These are phyloP conservation scores for Diadema setosum DNA, from an alignment of 35 echinoderm and acorn worm genomes.

Conservation along the genomic window DNA sequence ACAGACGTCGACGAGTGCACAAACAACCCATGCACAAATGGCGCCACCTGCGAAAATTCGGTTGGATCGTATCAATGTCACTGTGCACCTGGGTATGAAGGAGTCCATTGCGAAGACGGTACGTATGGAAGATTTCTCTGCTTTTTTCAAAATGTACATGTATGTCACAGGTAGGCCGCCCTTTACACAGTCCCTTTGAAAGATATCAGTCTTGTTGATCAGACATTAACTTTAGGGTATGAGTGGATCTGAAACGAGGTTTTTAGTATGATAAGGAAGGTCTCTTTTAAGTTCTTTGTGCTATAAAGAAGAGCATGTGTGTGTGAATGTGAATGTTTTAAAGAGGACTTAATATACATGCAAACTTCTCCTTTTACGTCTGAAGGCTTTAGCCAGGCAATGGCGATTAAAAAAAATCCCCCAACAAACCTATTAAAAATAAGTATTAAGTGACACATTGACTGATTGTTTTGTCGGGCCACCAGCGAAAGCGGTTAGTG, in stretches of 20 bases:
- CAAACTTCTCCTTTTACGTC: too few species aligned
- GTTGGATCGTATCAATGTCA: constrained; percentile 40
- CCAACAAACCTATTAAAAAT: too few species aligned
- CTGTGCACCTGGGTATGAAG: constrained; percentile 38
- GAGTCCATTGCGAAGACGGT: constrained; percentile 30
- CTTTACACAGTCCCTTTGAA: constrained; percentile 3
- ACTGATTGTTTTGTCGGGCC: too few species aligned
- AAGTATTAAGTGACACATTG: too few species aligned
- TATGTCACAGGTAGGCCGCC: not conserved
- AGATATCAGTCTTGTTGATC: constrained; percentile 14
- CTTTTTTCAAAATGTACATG: constrained; percentile 38
- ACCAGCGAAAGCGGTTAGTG: too few species aligned
- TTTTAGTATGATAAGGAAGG: too few species aligned
- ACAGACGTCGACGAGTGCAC: constrained; percentile 73
- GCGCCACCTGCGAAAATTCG: constrained; percentile 45
- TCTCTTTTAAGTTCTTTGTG: too few species aligned
- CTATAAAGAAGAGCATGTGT: constrained; percentile 28
- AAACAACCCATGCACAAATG: constrained; percentile 63
- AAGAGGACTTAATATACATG: too few species aligned
- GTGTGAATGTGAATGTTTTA: too few species aligned
- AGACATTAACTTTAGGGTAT: constrained; percentile 4
- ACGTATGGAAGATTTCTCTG: constrained; percentile 27
- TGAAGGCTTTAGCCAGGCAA: too few species aligned
- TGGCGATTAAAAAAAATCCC: too few species aligned
- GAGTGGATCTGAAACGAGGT: not conserved